These are phyloP conservation scores for Betta splendens DNA, from an alignment of 2,797 vertebrate species.

Conservation along the genomic window DNA sequence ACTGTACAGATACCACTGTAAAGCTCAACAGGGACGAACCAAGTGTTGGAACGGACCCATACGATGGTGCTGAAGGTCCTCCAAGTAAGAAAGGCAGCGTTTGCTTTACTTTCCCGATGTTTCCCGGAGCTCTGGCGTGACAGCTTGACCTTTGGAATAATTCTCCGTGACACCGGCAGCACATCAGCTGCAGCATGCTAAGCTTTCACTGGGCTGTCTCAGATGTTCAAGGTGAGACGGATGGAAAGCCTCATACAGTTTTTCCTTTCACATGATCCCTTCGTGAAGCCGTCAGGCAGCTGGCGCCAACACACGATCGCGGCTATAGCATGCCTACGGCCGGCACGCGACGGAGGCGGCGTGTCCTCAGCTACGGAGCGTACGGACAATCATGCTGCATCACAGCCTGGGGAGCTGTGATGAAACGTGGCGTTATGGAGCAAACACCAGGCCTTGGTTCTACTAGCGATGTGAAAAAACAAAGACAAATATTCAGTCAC, in stretches of 20 bases:
- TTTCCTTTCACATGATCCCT: constrained; percentile 47
- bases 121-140: constrained; percentile 15
- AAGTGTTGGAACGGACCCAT: constrained; percentile 5
- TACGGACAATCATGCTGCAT: no score
- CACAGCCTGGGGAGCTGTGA: constrained; percentile 15
- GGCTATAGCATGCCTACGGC: constrained; percentile 40
- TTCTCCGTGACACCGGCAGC: constrained; percentile 47
- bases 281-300: constrained; percentile 54
- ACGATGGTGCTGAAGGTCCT: constrained; percentile 4
- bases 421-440: constrained; percentile 15
- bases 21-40: constrained; percentile 71
- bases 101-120: constrained; percentile 27
- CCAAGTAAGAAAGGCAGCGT: not conserved
- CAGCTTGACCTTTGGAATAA: constrained; percentile 40
- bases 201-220: constrained; percentile 54
- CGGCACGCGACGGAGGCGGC: constrained; percentile 33
- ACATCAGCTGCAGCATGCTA: constrained; percentile 50
- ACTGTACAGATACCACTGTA: constrained; percentile 63
- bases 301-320: constrained; percentile 37
- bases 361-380: constrained; percentile 21
- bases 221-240: constrained; percentile 67
- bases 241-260: constrained; percentile 38
- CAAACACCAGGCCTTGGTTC: constrained; percentile 21
- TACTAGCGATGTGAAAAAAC: constrained; percentile 24
- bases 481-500: constrained; percentile 25